A percentile compares a stretch with the other conserved stretches of the same genome.
Conservation (phyloP, 2,797 vertebrate species). For the Manis pentadactyla region DNA sequence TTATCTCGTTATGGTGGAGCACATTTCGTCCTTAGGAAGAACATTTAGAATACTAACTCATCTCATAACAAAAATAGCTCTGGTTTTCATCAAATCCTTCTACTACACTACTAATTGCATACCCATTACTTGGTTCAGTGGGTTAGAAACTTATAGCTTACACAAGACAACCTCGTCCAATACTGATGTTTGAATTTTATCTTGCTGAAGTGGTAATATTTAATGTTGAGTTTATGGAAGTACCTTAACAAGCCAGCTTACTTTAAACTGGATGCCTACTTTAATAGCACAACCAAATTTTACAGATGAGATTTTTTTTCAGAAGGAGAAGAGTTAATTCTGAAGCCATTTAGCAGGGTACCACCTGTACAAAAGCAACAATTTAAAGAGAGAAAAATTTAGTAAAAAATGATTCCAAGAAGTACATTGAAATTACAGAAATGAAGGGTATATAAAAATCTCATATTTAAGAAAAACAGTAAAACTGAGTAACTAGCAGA, state of each 20-base stretch:
- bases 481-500: conserved; percentile 7
- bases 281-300: conserved; percentile 24
- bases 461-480: background rate
- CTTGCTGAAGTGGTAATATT: conserved; percentile 33
- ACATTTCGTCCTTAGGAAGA: conserved; percentile 78
- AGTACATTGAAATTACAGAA: background rate
- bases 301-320: background rate
- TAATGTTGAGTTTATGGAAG: conserved; percentile 19
- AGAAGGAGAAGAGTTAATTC: background rate
- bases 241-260: conserved; percentile 13
- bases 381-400: conserved; percentile 18
- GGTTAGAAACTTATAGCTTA: conserved; percentile 37
- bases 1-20: conserved; percentile 57
- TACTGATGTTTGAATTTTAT: conserved; percentile 11
- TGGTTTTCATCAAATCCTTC: conserved; percentile 70
- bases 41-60: conserved; percentile 57
- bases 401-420: conserved; percentile 22
- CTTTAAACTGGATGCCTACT: conserved; percentile 19
- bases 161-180: background rate
- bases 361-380: conserved; percentile 4
- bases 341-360: background rate
- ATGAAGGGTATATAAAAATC: background rate
- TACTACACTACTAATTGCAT: conserved; percentile 51
- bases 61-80: conserved; percentile 75
- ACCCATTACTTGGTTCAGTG: conserved; percentile 38